A percentile compares a stretch with the other conserved stretches of the same genome.
Evolutionary conservation across 2,888 invertebrate species (phyloP).

Genomic region (Mythimna impura): DNA sequence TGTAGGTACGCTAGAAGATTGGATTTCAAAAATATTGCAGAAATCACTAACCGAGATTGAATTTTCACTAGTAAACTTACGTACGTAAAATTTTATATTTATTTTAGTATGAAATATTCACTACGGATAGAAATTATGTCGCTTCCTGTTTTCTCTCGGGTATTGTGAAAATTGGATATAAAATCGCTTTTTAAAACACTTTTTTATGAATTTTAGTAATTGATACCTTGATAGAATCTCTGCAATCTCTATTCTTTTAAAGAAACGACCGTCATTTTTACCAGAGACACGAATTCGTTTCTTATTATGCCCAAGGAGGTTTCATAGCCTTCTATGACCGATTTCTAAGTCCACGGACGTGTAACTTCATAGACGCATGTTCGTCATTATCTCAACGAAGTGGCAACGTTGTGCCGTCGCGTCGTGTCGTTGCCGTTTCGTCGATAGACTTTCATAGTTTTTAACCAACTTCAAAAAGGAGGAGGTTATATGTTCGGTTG

Average conservation of each 20-base stretch:
- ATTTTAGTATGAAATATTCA: not conserved
- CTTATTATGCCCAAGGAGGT: not conserved
- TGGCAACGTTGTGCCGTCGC: no score
- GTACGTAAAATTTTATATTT: conserved; percentile 18
- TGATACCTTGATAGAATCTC: not conserved
- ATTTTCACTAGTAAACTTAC: conserved; percentile 14
- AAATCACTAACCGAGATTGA: conserved; percentile 30
- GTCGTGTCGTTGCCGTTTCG: no score
- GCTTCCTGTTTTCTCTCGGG: not conserved
- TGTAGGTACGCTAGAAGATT: not conserved
- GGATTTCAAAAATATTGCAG: conserved; percentile 27
- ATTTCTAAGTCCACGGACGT: no score
- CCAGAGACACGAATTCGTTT: not conserved
- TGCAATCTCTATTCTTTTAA: not conserved
- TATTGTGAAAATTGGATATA: conserved; percentile 20
- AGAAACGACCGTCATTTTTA: not conserved
- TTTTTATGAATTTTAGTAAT: not conserved
- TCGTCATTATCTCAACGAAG: no score
- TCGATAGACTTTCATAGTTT: no score
- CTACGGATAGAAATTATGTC: conserved; percentile 1
- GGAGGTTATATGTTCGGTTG: no score
- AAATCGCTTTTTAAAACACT: conserved; percentile 4
- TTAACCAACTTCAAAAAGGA: no score
- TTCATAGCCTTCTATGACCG: not conserved
- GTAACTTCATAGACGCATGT: no score